Conservation (phyloP, 2,888 invertebrate genomes). For the Drosophila meridionalis region DNA sequence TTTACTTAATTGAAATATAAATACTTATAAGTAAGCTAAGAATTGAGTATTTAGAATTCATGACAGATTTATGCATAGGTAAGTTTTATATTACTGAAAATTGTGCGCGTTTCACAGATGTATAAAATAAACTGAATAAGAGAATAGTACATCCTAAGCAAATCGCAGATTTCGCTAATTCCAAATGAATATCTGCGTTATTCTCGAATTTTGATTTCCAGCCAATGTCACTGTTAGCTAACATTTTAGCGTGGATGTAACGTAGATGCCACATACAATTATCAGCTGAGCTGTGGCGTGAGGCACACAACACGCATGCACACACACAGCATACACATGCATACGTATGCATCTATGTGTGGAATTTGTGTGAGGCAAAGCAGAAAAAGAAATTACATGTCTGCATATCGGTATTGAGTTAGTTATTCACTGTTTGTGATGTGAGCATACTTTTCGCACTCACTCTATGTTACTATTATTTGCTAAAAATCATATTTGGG, state of each 20-base stretch:
- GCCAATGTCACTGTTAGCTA: conserved; percentile 27
- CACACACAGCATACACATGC: conserved; percentile 17
- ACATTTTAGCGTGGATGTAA: conserved; percentile 58
- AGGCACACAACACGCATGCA: conserved; percentile 20
- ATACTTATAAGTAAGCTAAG: background rate
- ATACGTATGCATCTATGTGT: background rate
- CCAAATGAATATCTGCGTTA: background rate
- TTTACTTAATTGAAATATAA: background rate
- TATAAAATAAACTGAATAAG: background rate
- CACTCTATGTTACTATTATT: background rate
- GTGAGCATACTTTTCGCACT: background rate
- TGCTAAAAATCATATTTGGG: background rate
- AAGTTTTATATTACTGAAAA: background rate
- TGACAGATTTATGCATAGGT: background rate
- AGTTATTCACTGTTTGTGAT: background rate
- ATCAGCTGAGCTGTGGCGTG: conserved; percentile 51
- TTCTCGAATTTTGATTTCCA: background rate
- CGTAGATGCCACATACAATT: conserved; percentile 30
- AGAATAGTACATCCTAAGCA: background rate
- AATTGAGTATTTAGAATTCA: background rate
- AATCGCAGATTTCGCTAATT: background rate
- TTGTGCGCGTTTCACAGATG: background rate
- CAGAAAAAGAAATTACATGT: conserved; percentile 24
- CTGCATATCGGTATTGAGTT: conserved; percentile 17
- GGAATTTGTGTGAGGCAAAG: conserved; percentile 23